Conservation (phyloP, 1,140 invertebrate species). For the Plutomurus gul region DNA sequence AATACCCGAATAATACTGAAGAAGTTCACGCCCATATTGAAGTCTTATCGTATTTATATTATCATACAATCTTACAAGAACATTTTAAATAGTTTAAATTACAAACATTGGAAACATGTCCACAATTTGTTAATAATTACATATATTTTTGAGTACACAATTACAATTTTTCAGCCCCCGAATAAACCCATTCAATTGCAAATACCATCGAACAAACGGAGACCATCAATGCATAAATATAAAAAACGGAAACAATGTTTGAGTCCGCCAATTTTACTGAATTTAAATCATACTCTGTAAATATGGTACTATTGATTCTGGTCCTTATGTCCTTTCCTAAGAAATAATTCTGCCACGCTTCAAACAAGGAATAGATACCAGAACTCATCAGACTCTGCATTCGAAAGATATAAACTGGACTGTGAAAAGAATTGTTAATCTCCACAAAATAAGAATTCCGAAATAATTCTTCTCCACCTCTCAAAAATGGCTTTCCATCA, state of each 20-base stretch:
- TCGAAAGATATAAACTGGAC: neutral
- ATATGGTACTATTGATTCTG: neutral
- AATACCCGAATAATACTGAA: too few species aligned
- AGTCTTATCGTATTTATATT: too few species aligned
- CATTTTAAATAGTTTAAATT: too few species aligned
- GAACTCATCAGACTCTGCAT: neutral
- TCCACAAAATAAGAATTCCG: neutral
- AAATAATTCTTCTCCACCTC: neutral
- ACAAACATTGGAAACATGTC: too few species aligned
- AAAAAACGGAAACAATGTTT: neutral
- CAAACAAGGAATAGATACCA: neutral
- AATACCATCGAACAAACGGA: neutral
- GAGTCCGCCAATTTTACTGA: neutral
- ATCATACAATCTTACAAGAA: too few species aligned
- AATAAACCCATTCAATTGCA: neutral
- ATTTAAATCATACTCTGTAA: neutral
- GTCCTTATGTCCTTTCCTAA: neutral
- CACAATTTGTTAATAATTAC: too few species aligned
- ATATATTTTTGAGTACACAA: too few species aligned
- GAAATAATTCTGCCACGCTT: neutral
- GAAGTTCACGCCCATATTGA: too few species aligned
- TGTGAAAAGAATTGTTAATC: neutral
- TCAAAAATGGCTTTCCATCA: neutral
- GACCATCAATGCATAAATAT: neutral
- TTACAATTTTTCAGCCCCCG: too few species aligned